phyloP scores from a whole-genome alignment of 2,888 invertebrate genomes.

The Cephalotes varians region DNA sequence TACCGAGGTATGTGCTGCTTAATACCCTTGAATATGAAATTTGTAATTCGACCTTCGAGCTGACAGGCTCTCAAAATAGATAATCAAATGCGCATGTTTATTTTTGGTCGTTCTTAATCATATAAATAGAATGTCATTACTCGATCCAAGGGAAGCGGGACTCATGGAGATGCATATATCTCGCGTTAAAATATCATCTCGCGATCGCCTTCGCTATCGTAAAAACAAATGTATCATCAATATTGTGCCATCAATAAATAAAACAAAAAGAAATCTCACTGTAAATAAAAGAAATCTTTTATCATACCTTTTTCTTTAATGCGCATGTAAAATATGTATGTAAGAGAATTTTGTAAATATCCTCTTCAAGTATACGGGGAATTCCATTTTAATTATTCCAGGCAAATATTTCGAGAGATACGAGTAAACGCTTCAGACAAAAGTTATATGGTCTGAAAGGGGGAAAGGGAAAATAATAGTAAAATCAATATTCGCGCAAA shows the following conservation, averaged over 20 bases:
- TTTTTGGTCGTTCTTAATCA: conserved; percentile 41
- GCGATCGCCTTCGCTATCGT: neutral
- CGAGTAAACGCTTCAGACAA: too few relatives aligned
- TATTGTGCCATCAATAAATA: neutral
- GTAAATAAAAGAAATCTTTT: neutral
- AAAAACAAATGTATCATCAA: neutral
- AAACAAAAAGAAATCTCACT: neutral
- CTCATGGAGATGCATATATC: neutral
- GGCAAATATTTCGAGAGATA: too few relatives aligned
- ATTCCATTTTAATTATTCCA: too few relatives aligned
- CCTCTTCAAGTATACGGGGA: too few relatives aligned
- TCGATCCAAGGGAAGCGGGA: conserved; percentile 39
- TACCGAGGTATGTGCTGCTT: conserved; percentile 27
- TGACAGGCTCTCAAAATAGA: conserved; percentile 43
- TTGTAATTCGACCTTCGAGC: conserved; percentile 44
- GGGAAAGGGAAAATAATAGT: too few relatives aligned
- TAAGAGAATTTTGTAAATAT: neutral
- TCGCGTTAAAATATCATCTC: neutral
- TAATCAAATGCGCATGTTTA: conserved; percentile 47
- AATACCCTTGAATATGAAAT: conserved; percentile 50
- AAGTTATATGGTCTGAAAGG: too few relatives aligned
- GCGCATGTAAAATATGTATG: neutral
- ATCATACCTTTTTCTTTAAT: neutral
- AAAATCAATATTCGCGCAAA: too few relatives aligned
- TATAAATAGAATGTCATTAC: conserved; percentile 56